phyloP scores from a whole-genome alignment of 2,888 invertebrate genomes.

The Mythimna pallens region DNA sequence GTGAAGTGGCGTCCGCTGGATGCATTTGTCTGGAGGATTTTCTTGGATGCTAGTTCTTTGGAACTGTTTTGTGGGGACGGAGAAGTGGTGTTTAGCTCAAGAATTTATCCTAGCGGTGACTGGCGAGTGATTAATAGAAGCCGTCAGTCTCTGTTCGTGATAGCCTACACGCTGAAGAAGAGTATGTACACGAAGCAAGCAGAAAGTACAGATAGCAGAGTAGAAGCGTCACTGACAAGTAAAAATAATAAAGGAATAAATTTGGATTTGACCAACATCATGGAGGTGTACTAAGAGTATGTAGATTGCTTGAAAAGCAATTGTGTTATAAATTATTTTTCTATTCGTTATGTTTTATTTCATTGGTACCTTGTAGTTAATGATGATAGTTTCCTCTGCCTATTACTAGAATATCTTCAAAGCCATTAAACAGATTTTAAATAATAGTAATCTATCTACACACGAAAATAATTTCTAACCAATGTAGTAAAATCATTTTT shows the following conservation, averaged over 20 bases:
- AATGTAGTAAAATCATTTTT: background rate
- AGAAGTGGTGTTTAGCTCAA: slow-evolving; percentile 84
- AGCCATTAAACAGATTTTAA: background rate
- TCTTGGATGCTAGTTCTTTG: slow-evolving; percentile 84
- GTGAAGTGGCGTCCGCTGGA: slow-evolving; percentile 81
- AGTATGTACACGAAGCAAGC: background rate
- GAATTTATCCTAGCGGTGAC: slow-evolving; percentile 79
- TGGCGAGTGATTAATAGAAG: slow-evolving; percentile 73
- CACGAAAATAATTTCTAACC: background rate
- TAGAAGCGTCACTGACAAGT: background rate
- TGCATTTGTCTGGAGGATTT: slow-evolving; percentile 77
- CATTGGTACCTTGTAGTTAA: background rate
- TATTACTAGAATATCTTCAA: background rate
- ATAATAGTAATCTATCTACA: too few species aligned
- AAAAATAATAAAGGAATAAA: background rate
- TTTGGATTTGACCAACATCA: background rate
- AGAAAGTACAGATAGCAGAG: background rate
- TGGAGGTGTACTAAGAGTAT: background rate
- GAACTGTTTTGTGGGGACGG: slow-evolving; percentile 87
- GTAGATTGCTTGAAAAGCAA: background rate
- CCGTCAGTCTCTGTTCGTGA: background rate
- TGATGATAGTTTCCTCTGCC: background rate
- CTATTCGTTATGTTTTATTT: background rate
- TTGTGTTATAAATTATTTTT: background rate
- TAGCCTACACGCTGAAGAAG: slow-evolving; percentile 77